Evolutionary conservation across 2,797 vertebrate species (phyloP).

Genomic region (Diplodus sargus): DNA sequence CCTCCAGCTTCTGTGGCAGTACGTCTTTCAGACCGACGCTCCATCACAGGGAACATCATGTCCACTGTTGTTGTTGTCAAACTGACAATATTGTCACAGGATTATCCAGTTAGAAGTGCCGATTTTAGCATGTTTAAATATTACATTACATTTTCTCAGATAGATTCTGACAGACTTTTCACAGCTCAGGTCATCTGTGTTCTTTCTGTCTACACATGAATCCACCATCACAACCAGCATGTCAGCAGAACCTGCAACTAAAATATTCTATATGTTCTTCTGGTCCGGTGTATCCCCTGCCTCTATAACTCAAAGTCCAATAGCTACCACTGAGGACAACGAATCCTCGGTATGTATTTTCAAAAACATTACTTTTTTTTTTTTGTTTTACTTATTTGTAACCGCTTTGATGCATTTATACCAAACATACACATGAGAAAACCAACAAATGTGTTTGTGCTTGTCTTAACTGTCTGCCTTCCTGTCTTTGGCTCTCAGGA

Average conservation of each 20-base stretch:
- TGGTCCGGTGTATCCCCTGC: too few species aligned
- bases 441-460: too few species aligned
- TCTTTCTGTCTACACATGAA: not conserved
- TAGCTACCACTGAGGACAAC: too few species aligned
- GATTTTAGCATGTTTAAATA: not conserved
- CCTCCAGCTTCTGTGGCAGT: not conserved
- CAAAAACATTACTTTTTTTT: too few species aligned
- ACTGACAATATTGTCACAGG: not conserved
- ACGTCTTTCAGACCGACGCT: not conserved
- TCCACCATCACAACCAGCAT: too few species aligned
- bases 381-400: too few species aligned
- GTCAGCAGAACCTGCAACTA: not conserved
- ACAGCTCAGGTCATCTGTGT: too few species aligned
- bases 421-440: too few species aligned
- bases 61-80: not conserved
- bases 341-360: too few species aligned
- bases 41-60: not conserved
- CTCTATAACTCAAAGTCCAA: too few species aligned
- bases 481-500: not conserved
- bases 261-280: not conserved
- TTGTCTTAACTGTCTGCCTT: not conserved
- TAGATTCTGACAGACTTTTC: not conserved
- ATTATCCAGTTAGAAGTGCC: not conserved
- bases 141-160: not conserved
- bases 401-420: too few species aligned